Base-by-base conservation (phyloP, 2,797 vertebrate genomes). In the Thunnus albacares region DNA sequence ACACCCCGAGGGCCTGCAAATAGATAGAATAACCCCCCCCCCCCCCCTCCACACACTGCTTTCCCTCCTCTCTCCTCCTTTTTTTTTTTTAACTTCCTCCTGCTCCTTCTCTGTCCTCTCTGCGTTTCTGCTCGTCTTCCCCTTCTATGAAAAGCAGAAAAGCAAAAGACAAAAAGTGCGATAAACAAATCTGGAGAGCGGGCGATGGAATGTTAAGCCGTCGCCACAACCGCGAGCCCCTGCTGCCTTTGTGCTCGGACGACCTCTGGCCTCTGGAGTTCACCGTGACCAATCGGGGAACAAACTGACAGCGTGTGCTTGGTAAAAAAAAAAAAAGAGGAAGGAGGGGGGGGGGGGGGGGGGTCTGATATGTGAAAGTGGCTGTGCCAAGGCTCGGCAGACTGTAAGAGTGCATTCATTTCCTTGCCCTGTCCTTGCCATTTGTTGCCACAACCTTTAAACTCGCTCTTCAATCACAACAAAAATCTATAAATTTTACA, bases 171-270 rank as follows among this genome's bases (percentile, higher is more conserved):
- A 83, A 63, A 83, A 63, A 88, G 82, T 82, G 82, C 22, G 67
- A 89, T 68, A 80, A 88, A 86, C 83, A 87, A 84, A 87, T 89
- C 72, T 80, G 56, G 58, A 88, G 81, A 74, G 69, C 56, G 33
- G n/a, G 65, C 47, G 15, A 5, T 62, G 89, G 92, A 92, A 93
- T 93, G 92, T 87, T 84, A 89, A 93, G 87, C 89, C 67, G 6
- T 74, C 73, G 38, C 68, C 62, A 8, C 52, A 41, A 79, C 59
- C 67, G 1, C 76, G 17, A 86, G 68, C 74, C 87, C 74, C 77
- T 35, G 57, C 84, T 38, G 79, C 66, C 86, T 88, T 90, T 91
- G 86, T 91, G 78, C 73, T 80, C 20, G 0, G 20, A 0, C 20
- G 74, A 91, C 87, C 93, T 80, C 82, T 80, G 90, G 90, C 88